These are phyloP conservation scores for Melanostigma gelatinosum DNA, from an alignment of 2,113 vertebrate species.

Conservation along the genomic window DNA sequence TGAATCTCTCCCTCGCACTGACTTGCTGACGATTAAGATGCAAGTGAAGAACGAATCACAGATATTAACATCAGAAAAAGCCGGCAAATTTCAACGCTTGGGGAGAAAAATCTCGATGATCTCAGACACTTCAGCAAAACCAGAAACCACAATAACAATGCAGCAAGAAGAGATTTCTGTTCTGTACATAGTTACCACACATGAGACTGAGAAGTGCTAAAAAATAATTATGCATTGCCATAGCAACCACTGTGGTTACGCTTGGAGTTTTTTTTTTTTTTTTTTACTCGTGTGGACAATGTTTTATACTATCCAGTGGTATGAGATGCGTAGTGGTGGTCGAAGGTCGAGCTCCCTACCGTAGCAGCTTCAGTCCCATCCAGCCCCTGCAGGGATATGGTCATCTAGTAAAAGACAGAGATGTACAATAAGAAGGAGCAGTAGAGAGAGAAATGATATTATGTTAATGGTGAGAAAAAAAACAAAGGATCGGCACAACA, in stretches of 20 bases:
- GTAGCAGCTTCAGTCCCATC: constrained; percentile 66
- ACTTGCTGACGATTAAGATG: no score
- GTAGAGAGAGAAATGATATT: background rate
- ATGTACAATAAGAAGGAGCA: constrained; percentile 11
- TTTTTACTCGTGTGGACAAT: constrained; percentile 24
- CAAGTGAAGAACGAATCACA: constrained; percentile 10
- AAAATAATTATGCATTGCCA: constrained; percentile 57
- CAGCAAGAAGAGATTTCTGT: constrained; percentile 33
- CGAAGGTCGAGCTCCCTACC: constrained; percentile 60
- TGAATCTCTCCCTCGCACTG: no score
- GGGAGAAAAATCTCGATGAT: background rate
- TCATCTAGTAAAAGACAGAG: constrained; percentile 69
- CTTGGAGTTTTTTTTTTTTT: constrained; percentile 13
- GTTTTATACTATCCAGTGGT: constrained; percentile 8
- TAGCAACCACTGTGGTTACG: constrained; percentile 52
- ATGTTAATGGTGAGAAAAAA: background rate
- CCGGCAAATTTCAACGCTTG: background rate
- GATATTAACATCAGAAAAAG: constrained; percentile 8
- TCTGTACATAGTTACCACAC: constrained; percentile 57
- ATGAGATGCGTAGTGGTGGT: constrained; percentile 25
- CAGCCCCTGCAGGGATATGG: constrained; percentile 74
- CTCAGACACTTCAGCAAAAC: constrained; percentile 24
- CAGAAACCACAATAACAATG: constrained; percentile 25
- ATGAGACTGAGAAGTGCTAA: constrained; percentile 47
- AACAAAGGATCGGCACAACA: background rate